These are phyloP conservation scores for Prochilodus magdalenae DNA, from an alignment of 2,113 vertebrate genomes.

Conservation along the genomic window DNA sequence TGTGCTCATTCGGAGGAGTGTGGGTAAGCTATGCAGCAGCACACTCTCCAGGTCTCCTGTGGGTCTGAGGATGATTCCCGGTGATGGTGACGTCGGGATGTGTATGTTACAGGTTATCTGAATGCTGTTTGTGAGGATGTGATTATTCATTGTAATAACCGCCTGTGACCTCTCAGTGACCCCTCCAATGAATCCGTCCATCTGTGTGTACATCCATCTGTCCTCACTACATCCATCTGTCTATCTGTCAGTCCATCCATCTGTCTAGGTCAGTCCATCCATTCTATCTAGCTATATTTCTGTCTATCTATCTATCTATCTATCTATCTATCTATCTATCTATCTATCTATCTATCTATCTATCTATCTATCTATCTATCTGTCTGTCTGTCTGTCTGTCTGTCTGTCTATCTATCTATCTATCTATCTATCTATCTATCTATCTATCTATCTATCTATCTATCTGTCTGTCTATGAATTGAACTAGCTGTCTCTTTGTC, in stretches of 20 bases:
- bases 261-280: too few relatives aligned
- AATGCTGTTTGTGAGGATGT: too few relatives aligned
- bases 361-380: neutral
- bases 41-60: neutral
- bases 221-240: neutral
- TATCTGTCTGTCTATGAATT: neutral
- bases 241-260: neutral
- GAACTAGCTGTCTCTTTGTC: neutral
- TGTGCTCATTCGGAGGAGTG: neutral
- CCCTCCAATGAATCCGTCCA: neutral
- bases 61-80: too few relatives aligned
- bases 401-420: neutral
- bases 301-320: too few relatives aligned
- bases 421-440: neutral
- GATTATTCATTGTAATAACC: too few relatives aligned
- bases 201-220: neutral
- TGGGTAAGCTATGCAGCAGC: neutral
- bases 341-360: neutral
- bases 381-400: neutral
- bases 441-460: neutral
- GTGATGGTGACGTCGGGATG: neutral
- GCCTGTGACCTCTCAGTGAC: too few relatives aligned
- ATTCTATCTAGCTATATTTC: too few relatives aligned
- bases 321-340: neutral
- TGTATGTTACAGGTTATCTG: neutral